Base-by-base conservation (phyloP, 1,140 invertebrate species). In the Geopemphigus sp. region DNA sequence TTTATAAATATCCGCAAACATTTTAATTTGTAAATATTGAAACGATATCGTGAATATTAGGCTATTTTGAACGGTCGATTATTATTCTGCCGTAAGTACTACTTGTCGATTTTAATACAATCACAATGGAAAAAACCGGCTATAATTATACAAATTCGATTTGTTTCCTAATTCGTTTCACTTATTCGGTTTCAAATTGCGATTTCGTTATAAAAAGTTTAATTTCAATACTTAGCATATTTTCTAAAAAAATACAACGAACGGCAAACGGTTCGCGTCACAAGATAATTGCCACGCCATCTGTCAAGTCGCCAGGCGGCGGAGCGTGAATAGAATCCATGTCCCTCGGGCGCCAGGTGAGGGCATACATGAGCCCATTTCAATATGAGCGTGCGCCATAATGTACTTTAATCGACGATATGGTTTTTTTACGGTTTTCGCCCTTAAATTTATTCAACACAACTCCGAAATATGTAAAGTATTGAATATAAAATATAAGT, bases 271-370 rank as follows among this genome's bases (percentile, higher is more conserved):
- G 17, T 53, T 54, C 68, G 50, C 17, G 15, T 54, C 29, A 47
- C 72, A 50, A 54, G 54, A 39, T 74, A 74, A 74, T 74, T 74
- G 72, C 15, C 32, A 24, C 32, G 22, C 74, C 74, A 78, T 78
- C 74, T 78, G 74, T 78, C 56, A 26, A 61, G 74, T 78, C 32
- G 24, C 32, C n/a, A 29, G 32, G n/a, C 74, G 57, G 56, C 24
- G 39, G 74, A 61, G n/a, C 74, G 74, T 78, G 39, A 78, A 78
- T 26, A 10, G 54, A 54, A 63, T 47, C 19, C 39, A 50, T 45
- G 39, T 63, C 57, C 57, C 72, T 50, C 8, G 39, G 17, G 74
- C 17, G 57, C 74, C 74, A 78, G 74, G 74, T 78, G 74, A 63
- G 14, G 74, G 22, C 72, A 45, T 17, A 57, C 53, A 56, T 26